Conservation (phyloP, 2,113 vertebrate genomes). For the Morone saxatilis region DNA sequence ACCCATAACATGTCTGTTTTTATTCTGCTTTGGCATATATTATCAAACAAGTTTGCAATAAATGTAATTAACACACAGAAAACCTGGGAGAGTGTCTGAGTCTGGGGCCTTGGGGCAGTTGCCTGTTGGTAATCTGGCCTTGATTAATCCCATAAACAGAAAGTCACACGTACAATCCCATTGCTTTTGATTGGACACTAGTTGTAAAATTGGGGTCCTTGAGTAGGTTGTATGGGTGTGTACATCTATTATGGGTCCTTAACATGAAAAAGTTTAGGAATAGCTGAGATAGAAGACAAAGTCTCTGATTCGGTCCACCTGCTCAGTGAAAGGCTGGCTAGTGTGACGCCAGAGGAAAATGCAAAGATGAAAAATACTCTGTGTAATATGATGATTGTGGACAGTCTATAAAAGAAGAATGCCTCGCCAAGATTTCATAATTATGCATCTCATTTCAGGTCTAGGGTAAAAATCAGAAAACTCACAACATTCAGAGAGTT, state of each 20-base stretch:
- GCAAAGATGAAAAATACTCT: not conserved
- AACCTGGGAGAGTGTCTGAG: not conserved
- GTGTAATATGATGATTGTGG: conserved; percentile 1
- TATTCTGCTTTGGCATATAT: not conserved
- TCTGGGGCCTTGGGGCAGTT: not conserved
- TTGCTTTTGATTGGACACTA: not conserved
- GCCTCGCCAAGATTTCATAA: not conserved
- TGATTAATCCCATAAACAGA: not conserved
- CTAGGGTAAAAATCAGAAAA: conserved; percentile 6
- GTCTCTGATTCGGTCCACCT: not conserved
- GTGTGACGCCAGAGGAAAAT: not conserved
- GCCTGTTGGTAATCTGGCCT: not conserved
- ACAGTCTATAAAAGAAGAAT: conserved; percentile 10
- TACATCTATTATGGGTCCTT: too few species aligned
- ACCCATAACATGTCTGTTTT: too few species aligned
- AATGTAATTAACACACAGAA: not conserved
- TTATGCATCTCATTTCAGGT: conserved; percentile 14
- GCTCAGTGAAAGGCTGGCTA: not conserved
- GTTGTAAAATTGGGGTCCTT: too few species aligned
- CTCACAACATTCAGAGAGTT: conserved; percentile 11
- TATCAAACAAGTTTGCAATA: not conserved
- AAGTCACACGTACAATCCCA: not conserved
- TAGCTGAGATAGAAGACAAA: too few species aligned
- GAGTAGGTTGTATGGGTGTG: too few species aligned
- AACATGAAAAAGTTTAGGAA: too few species aligned